Evolutionary conservation across 2,888 invertebrate species (phyloP), one percentile per base, ranked within the genome.

Genomic region (Zonitis immaculata): DNA sequence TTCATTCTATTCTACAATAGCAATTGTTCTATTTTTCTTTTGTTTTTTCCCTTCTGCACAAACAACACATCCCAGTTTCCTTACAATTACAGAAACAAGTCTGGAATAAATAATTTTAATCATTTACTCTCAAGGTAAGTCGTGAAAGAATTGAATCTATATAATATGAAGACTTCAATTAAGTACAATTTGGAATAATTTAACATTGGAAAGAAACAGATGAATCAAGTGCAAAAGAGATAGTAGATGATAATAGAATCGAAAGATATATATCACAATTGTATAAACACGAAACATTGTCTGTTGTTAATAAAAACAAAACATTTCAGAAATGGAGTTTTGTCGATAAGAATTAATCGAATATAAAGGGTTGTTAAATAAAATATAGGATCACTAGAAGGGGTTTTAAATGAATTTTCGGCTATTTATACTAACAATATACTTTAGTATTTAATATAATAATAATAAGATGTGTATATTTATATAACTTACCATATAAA

Each of bases 401-500:
- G n/a, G n/a, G n/a, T n/a, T n/a, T n/a, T n/a, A n/a, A n/a, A n/a
- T n/a, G n/a, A n/a, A n/a, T n/a, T n/a, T n/a, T n/a, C n/a, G n/a
- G n/a, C 14, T 25, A 11, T 28, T 26, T 4, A 4, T 11, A 12
- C 26, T 12, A 28, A 28, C 14, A 45, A 45, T 45, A n/a, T n/a
- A n/a, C n/a, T n/a, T n/a, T n/a, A n/a, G n/a, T n/a, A n/a, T n/a
- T n/a, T n/a, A n/a, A n/a, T n/a, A n/a, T n/a, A n/a, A n/a, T n/a
- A n/a, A n/a, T n/a, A n/a, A n/a, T n/a, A n/a, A n/a, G n/a, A n/a
- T n/a, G n/a, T n/a, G n/a, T n/a, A n/a, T n/a, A 45, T 45, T 42
- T 46, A 20, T 11, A 39, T 42, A n/a, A 67, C 80, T 80, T 70
- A 85, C 84, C 82, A 69, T 89, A 89, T 46, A 90, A 79, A 66